Conservation (phyloP, 2,888 invertebrate genomes). For the Vandiemenella viatica region DNA sequence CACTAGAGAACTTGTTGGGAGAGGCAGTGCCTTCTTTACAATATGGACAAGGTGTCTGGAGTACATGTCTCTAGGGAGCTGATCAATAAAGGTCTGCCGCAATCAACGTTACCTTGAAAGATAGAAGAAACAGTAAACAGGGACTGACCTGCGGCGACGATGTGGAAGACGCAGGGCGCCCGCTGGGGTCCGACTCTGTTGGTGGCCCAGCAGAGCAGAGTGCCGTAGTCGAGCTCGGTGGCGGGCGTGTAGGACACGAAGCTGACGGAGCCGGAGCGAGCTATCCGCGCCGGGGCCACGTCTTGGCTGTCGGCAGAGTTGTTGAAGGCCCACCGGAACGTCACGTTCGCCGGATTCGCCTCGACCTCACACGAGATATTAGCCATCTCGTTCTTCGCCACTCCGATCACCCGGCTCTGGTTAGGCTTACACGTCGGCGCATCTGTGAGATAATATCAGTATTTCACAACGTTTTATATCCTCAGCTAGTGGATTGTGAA, state of each 20-base stretch:
- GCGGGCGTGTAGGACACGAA: conserved; percentile 76
- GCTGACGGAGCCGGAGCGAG: conserved; percentile 51
- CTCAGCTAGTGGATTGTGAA: no score
- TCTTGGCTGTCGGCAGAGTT: conserved; percentile 76
- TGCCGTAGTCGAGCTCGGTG: conserved; percentile 83
- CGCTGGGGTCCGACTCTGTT: conserved; percentile 77
- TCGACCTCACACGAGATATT: conserved; percentile 79
- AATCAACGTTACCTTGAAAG: no score
- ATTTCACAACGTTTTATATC: no score
- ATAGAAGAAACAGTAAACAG: background rate
- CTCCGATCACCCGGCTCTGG: conserved; percentile 76
- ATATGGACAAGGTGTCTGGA: no score
- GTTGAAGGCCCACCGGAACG: conserved; percentile 84
- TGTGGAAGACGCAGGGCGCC: conserved; percentile 78
- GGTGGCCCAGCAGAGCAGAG: conserved; percentile 69
- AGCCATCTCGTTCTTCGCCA: conserved; percentile 78
- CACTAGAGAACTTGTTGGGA: no score
- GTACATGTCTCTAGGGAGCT: no score
- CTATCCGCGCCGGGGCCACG: conserved; percentile 61
- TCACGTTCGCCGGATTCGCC: conserved; percentile 76
- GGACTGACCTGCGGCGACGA: conserved; percentile 73
- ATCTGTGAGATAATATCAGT: no score
- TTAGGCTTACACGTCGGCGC: conserved; percentile 76
- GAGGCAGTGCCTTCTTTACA: no score
- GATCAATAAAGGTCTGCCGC: no score